These are phyloP conservation scores for Drosophila lacertosa DNA, from an alignment of 1,140 invertebrate species.

Conservation along the genomic window DNA sequence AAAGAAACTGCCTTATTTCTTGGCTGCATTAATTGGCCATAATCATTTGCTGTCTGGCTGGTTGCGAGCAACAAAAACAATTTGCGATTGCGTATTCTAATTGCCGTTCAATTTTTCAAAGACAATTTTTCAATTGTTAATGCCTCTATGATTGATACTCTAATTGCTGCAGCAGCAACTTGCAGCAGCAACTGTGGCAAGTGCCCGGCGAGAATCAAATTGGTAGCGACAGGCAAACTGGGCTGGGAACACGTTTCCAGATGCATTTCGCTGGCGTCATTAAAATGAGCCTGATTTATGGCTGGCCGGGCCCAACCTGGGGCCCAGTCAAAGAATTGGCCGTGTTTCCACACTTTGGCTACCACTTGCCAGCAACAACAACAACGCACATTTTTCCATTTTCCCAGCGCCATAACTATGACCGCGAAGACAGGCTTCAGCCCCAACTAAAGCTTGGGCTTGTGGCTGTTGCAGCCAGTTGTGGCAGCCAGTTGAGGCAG, in stretches of 20 bases:
- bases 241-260: constrained; percentile 74
- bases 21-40: constrained; percentile 35
- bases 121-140: constrained; percentile 81
- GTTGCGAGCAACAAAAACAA: constrained; percentile 6
- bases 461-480: too few species aligned
- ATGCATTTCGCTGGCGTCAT: constrained; percentile 79
- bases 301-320: constrained; percentile 39
- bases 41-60: constrained; percentile 24
- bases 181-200: constrained; percentile 43
- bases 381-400: constrained; percentile 65
- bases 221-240: constrained; percentile 51
- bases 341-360: constrained; percentile 81
- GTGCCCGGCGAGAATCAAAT: constrained; percentile 62
- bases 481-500: not conserved
- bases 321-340: constrained; percentile 49
- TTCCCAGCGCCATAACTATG: constrained; percentile 74
- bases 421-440: constrained; percentile 49
- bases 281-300: constrained; percentile 82
- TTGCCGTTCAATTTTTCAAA: constrained; percentile 75
- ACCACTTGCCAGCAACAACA: constrained; percentile 63
- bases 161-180: constrained; percentile 71
- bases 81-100: constrained; percentile 62
- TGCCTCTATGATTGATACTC: constrained; percentile 77
- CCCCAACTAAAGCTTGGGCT: constrained; percentile 20
- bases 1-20: not conserved